A percentile compares a stretch with the other conserved stretches of the same genome.
Conservation (phyloP, 1,140 invertebrate genomes). For the Rhagoletis pomonella region DNA sequence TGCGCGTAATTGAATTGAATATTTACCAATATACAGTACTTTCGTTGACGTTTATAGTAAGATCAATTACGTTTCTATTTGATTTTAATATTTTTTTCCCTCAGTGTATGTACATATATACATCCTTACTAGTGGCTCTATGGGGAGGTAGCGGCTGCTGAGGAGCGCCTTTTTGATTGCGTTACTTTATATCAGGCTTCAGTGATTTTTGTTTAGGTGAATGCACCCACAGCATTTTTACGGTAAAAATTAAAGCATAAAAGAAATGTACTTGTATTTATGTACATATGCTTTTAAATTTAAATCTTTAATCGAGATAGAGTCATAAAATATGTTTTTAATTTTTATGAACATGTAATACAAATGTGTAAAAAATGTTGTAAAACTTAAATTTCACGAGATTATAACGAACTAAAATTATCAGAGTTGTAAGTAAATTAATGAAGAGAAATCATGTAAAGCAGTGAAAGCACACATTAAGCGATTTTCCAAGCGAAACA, state of each 20-base stretch:
- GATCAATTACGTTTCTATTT: no score
- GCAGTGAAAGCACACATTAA: background rate
- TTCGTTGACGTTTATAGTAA: no score
- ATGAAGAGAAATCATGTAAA: slow-evolving; percentile 24
- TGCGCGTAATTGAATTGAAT: no score
- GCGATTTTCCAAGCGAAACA: no score
- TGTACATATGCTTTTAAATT: no score
- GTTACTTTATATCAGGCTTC: background rate
- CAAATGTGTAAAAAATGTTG: background rate
- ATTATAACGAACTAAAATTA: background rate
- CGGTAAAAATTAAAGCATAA: background rate
- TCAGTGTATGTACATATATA: background rate
- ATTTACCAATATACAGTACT: no score
- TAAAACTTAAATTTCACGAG: background rate
- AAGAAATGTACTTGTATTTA: background rate
- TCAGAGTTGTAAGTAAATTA: background rate
- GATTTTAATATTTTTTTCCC: no score
- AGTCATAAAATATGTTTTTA: background rate
- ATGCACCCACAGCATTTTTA: slow-evolving; percentile 4
- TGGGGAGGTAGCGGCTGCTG: background rate
- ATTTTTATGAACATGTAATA: background rate
- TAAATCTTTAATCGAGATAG: background rate
- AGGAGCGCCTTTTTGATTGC: background rate
- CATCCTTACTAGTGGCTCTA: background rate
- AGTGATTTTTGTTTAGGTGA: slow-evolving; percentile 21